Evolutionary conservation across 2,888 invertebrate genomes (phyloP), one percentile per base, ranked within the genome.

Genomic region (Scaptomyza caliginosa): DNA sequence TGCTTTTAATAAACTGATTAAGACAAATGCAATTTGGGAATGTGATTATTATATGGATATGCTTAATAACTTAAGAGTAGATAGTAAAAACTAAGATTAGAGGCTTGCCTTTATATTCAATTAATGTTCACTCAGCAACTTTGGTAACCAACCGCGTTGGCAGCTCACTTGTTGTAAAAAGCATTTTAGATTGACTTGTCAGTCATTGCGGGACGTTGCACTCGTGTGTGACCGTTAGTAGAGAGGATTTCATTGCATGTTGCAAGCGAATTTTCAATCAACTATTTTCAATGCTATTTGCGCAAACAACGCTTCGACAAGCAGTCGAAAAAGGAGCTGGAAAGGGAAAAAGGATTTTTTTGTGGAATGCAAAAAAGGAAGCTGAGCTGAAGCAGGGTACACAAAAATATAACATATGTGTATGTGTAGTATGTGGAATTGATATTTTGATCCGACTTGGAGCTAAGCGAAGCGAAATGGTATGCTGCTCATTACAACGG

Each of bases 161-260:
- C 16, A 40, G 30, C 21, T 28, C 54, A 62, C 50, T 48, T 55
- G 52, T 28, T 42, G 54, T 43, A 46, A 71, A 67, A 70, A 74
- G 70, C 73, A 74, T 80, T 85, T 85, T 83, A 85, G 86, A 83
- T 83, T 83, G 77, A 66, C 70, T 74, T 85, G 83, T 77, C 83
- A 80, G 68, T 73, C 78, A 24, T 10, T 11, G 45, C 19, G 67
- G 77, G 64, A 42, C 70, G 60, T 66, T 74, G 78, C 82, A 78
- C 52, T 74, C 72, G 64, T 67, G 75, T 82, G 86, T 80, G 80
- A 85, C 86, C 74, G 72, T 72, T 62, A 56, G 55, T 56, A 62
- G 74, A 40, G 71, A 62, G 62, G 43, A 69, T 79, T 72, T 75
- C n/a, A n/a, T 55, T 62, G 51, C 34, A 34, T 63, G 68, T 46